Percentiles rank a stretch among this genome's conserved stretches.
Conservation (phyloP, 2,797 vertebrate species). For the Silurus lanzhouensis region DNA sequence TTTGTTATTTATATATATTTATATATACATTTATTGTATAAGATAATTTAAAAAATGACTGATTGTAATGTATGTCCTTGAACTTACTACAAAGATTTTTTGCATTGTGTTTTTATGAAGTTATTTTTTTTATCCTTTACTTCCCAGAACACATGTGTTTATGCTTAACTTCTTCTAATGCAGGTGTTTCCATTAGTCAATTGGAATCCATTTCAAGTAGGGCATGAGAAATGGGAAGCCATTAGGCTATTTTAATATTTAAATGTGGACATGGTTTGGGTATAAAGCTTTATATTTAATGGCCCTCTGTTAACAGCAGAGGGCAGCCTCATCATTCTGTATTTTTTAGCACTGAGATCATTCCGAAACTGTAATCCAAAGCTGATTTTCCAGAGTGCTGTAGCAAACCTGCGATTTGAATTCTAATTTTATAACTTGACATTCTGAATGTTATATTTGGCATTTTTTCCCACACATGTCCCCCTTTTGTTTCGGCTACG, state of each 20-base stretch:
- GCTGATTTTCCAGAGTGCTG: not conserved
- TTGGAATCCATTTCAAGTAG: not conserved
- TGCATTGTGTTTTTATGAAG: not conserved
- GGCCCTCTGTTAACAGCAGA: conserved; percentile 39
- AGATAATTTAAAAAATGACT: too few relatives aligned
- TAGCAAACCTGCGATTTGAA: conserved; percentile 1
- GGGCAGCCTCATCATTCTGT: conserved; percentile 45
- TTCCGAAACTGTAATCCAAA: not conserved
- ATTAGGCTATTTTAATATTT: not conserved
- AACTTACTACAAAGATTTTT: not conserved
- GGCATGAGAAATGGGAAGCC: not conserved
- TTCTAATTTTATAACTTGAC: not conserved
- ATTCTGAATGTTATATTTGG: not conserved
- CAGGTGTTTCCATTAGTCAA: not conserved
- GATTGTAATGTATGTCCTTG: not conserved
- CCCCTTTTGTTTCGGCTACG: conserved; percentile 3
- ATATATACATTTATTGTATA: too few relatives aligned
- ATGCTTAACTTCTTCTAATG: not conserved
- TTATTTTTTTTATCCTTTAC: not conserved
- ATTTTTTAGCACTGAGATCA: not conserved
- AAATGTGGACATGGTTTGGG: not conserved
- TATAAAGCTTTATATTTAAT: not conserved
- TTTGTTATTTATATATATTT: too few relatives aligned
- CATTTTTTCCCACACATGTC: not conserved
- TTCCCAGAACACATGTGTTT: not conserved